Conservation (phyloP, 1,140 invertebrate genomes). For the Drepana arcuata region DNA sequence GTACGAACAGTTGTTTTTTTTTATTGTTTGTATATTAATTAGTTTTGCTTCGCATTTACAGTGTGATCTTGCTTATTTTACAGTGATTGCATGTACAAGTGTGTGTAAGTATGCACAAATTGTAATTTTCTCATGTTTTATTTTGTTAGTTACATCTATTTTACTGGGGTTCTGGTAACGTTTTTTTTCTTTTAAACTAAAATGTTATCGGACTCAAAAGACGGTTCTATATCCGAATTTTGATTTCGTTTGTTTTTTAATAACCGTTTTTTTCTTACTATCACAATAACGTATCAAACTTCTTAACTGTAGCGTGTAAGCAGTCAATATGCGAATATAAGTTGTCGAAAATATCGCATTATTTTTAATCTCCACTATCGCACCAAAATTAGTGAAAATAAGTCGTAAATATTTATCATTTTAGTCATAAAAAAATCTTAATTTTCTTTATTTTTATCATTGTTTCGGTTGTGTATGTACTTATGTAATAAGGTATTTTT, state of each 20-base stretch:
- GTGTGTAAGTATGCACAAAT: constrained; percentile 69
- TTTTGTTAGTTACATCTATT: constrained; percentile 26
- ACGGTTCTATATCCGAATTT: constrained; percentile 28
- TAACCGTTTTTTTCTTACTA: constrained; percentile 13
- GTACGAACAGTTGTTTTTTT: constrained; percentile 47
- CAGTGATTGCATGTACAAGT: constrained; percentile 67
- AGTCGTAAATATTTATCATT: constrained; percentile 28
- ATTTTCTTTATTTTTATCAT: constrained; percentile 44
- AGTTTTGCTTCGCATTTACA: constrained; percentile 65
- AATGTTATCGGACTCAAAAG: too few species aligned
- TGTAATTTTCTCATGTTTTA: constrained; percentile 44
- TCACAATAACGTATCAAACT: constrained; percentile 47
- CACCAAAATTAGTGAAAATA: constrained; percentile 57
- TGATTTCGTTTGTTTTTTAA: constrained; percentile 18
- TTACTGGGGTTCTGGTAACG: constrained; percentile 43
- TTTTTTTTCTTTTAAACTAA: too few species aligned
- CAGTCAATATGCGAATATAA: constrained; percentile 31
- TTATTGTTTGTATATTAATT: constrained; percentile 34
- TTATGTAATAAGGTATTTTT: constrained; percentile 64
- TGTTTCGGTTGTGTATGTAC: constrained; percentile 69
- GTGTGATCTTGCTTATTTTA: constrained; percentile 67
- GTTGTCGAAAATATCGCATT: constrained; percentile 26
- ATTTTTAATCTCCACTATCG: constrained; percentile 54
- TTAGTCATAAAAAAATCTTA: constrained; percentile 31
- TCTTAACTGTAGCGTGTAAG: constrained; percentile 52